These are phyloP conservation scores for Steromphala cineraria DNA, from an alignment of 2,888 invertebrate genomes.

Conservation along the genomic window DNA sequence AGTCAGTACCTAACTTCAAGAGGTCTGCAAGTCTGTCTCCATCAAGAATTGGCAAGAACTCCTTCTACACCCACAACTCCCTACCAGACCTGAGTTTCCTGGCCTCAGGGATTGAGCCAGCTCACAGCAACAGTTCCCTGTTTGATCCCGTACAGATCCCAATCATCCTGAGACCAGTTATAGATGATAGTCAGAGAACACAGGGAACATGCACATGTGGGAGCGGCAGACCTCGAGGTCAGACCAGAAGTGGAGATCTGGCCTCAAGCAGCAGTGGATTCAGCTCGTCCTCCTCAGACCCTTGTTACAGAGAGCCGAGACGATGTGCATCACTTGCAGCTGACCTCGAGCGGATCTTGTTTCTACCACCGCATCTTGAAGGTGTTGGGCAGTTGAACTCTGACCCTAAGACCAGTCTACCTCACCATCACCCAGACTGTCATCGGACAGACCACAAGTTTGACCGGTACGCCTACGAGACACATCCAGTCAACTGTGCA, in stretches of 20 bases:
- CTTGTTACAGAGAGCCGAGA: constrained; percentile 51
- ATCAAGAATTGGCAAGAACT: constrained; percentile 48
- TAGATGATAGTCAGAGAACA: constrained; percentile 30
- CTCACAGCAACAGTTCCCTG: constrained; percentile 43
- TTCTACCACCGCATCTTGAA: constrained; percentile 66
- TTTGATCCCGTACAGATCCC: constrained; percentile 61
- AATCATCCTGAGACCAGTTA: constrained; percentile 44
- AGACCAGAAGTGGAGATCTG: background rate
- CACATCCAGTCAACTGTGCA: background rate
- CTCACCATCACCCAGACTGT: background rate
- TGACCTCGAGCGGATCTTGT: constrained; percentile 58
- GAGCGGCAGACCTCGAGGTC: constrained; percentile 11
- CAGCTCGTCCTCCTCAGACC: constrained; percentile 62
- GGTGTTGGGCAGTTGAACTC: constrained; percentile 22
- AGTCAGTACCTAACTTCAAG: background rate
- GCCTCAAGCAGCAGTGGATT: constrained; percentile 59
- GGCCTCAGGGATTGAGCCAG: constrained; percentile 25
- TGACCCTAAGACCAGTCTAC: background rate
- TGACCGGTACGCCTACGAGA: constrained; percentile 25
- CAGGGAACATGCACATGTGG: constrained; percentile 36
- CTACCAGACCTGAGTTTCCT: constrained; percentile 66
- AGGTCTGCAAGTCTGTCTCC: constrained; percentile 42
- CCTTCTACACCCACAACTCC: constrained; percentile 60
- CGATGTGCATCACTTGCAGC: constrained; percentile 36
- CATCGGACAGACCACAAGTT: constrained; percentile 1